Conservation (phyloP, 2,888 invertebrate species). For the Ceraclea dissimilis region DNA sequence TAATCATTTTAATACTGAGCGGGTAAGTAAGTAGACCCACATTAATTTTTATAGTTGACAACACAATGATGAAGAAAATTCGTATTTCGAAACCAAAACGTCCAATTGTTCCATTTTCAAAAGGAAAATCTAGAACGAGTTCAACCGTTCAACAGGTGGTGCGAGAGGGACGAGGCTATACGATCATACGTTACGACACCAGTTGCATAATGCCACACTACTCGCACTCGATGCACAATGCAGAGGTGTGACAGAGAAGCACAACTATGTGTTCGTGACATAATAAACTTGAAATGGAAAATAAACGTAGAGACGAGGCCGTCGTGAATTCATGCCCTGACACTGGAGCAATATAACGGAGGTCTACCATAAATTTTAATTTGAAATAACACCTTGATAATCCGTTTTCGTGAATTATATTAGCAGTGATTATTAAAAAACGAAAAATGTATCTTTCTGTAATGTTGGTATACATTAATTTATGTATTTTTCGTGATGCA, state of each 20-base stretch:
- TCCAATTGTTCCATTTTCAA: background rate
- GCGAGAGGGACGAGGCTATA: background rate
- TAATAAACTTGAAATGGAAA: slow-evolving; percentile 2
- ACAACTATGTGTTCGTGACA: background rate
- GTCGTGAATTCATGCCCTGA: no score
- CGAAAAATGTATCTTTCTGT: no score
- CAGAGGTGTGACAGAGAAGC: background rate
- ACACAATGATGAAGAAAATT: background rate
- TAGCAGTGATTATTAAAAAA: no score
- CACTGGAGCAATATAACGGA: no score
- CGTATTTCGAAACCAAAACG: background rate
- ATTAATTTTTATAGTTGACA: background rate
- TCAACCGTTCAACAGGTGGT: background rate
- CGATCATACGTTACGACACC: background rate
- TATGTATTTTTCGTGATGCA: no score
- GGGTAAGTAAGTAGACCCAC: background rate
- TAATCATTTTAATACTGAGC: background rate
- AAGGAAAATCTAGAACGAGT: background rate
- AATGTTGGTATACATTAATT: no score
- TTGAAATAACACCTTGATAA: no score
- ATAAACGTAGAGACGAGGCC: background rate
- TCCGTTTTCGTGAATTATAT: no score
- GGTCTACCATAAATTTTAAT: no score
- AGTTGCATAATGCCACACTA: background rate
- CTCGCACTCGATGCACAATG: background rate